phyloP scores from a whole-genome alignment of 2,888 invertebrate species.

The Hydrotaea diabolus region DNA sequence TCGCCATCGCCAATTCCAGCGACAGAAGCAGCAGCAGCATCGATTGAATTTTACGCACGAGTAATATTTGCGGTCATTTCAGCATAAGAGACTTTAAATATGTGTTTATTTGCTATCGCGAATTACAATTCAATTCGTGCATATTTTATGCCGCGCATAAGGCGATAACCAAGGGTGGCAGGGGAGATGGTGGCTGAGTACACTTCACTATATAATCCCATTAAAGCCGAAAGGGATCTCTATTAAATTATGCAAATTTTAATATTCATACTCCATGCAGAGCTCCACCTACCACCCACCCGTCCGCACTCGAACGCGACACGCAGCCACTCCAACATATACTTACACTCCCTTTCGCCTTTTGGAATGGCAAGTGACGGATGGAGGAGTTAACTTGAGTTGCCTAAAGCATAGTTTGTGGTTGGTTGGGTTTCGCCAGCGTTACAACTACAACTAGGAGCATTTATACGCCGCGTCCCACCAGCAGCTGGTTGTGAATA shows the following conservation, averaged over 20 bases:
- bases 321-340: too few relatives aligned
- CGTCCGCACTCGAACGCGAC: too few relatives aligned
- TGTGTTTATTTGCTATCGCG: conserved; percentile 63
- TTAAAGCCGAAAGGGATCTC: conserved; percentile 21
- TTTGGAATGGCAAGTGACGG: background rate
- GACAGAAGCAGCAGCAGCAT: conserved; percentile 80
- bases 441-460: background rate
- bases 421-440: background rate
- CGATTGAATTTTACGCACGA: conserved; percentile 87
- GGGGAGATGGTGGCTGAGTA: background rate
- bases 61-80: conserved; percentile 82
- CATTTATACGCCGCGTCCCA: background rate
- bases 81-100: conserved; percentile 59
- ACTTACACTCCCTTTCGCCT: too few relatives aligned
- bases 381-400: background rate
- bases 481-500: conserved; percentile 11
- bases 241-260: conserved; percentile 37
- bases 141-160: background rate
- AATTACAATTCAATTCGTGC: conserved; percentile 57
- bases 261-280: conserved; percentile 1
- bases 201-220: background rate
- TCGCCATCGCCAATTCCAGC: conserved; percentile 68
- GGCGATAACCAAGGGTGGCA: conserved; percentile 6
- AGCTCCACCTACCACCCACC: background rate
- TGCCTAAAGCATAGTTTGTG: background rate